Evolutionary conservation across 2,797 vertebrate genomes (phyloP), one percentile per base, ranked within the genome.

Genomic region (Bradypodion pumilum): DNA sequence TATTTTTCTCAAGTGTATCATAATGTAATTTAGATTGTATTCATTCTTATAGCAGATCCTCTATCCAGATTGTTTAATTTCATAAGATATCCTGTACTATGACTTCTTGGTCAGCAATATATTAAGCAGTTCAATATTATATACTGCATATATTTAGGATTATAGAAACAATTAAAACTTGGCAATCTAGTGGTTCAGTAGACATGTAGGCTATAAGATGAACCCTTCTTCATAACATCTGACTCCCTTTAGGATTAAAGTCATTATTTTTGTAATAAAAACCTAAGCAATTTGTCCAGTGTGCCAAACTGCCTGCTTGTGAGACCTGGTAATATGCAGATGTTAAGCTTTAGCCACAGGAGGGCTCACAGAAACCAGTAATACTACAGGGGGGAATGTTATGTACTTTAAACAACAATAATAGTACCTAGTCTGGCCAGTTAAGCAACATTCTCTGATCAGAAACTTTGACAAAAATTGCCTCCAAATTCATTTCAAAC

Each of bases 81-180:
- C 40, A 16, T 19, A 77, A 60, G 82, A 44, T 70, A 60, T 25
- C 46, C 37, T 12, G 85, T 78, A 66, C 87, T 86, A 23, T 74
- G 81, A 13, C 5, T 87, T 86, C 0, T 0, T 82, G 89, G 87
- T 83, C 25, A 85, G 85, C 87, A 81, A 82, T 81, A 89, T 62
- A 19, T 78, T 37, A 84, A 62, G 59, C 15, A 86, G 25, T 0
- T 0, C 19, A 66, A 74, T 80, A 89, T 85, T 89, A 88, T 86
- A 84, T 52, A 4, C 42, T 83, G 81, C 91, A 73, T 4, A 1
- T 88, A 89, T 87, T 82, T 7, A 70, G 65, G 63, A 88, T 88
- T 91, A 83, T 91, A 90, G 87, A 90, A 89, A 68, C 88, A 91
- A 91, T 93, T 90, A 91, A 90, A 90, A 91, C 60, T 60, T 88